These are phyloP conservation scores for Falco concolor DNA, from an alignment of 2,797 vertebrate genomes.

Conservation along the genomic window DNA sequence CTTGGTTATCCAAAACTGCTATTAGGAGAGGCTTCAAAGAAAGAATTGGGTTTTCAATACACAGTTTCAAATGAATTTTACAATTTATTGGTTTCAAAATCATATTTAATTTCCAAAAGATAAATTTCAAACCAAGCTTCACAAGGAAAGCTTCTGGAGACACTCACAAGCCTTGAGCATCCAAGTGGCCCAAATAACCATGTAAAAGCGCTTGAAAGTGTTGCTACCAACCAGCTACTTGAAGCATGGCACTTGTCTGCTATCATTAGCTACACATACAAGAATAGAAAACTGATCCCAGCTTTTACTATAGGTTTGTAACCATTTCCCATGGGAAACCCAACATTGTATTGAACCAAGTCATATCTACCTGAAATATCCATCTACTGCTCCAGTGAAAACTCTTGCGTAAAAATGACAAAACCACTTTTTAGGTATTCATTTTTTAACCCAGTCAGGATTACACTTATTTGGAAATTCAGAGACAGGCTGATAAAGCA, in stretches of 20 bases:
- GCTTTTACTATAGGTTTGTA: background rate
- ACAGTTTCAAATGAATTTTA: background rate
- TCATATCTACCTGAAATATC: background rate
- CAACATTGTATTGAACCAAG: background rate
- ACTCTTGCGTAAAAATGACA: rapidly evolving
- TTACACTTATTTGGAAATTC: background rate
- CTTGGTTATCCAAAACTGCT: background rate
- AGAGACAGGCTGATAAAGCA: background rate
- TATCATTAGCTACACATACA: background rate
- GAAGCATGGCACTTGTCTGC: background rate
- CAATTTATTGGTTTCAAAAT: background rate
- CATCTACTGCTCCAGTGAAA: background rate
- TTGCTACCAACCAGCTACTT: background rate
- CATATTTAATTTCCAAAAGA: rapidly evolving
- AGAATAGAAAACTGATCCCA: background rate
- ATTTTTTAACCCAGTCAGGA: background rate
- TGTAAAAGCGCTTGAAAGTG: background rate
- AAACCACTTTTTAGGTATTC: background rate
- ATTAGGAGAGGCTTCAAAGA: background rate
- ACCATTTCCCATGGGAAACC: background rate
- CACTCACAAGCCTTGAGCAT: background rate
- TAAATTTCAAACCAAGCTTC: background rate
- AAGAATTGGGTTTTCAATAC: background rate
- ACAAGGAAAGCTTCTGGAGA: background rate
- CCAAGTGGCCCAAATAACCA: background rate